Evolutionary conservation across 2,888 invertebrate species (phyloP).

Genomic region (Hemicrepidius hirtus): DNA sequence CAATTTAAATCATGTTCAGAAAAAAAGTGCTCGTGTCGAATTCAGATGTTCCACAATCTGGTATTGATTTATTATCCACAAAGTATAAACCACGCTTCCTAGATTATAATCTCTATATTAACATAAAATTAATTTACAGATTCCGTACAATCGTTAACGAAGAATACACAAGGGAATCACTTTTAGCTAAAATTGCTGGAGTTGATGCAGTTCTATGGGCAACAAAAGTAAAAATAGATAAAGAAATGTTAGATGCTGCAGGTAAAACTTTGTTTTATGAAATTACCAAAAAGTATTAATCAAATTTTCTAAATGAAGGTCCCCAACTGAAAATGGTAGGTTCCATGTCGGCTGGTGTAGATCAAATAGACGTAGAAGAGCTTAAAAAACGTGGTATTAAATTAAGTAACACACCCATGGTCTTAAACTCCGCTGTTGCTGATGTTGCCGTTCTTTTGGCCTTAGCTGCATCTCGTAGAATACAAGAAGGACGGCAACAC

Average conservation of each 20-base stretch:
- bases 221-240: slow-evolving; percentile 73
- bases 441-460: slow-evolving; percentile 87
- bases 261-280: slow-evolving; percentile 58
- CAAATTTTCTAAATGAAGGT: slow-evolving; percentile 70
- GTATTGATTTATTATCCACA: slow-evolving; percentile 58
- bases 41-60: slow-evolving; percentile 70
- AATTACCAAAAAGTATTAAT: background rate
- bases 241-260: slow-evolving; percentile 67
- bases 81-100: background rate
- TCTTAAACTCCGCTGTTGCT: slow-evolving; percentile 85
- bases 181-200: slow-evolving; percentile 72
- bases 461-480: slow-evolving; percentile 83
- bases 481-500: slow-evolving; percentile 83
- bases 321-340: slow-evolving; percentile 83
- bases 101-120: background rate
- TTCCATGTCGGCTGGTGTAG: slow-evolving; percentile 91
- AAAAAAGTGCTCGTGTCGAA: slow-evolving; percentile 72
- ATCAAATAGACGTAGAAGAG: slow-evolving; percentile 86
- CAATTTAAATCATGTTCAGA: no score
- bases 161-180: slow-evolving; percentile 58
- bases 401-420: slow-evolving; percentile 88
- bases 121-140: slow-evolving; percentile 54
- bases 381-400: slow-evolving; percentile 82
- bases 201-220: slow-evolving; percentile 79
- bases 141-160: slow-evolving; percentile 63